Base-by-base conservation (phyloP, 2,113 vertebrate species). In the Brachirus orientalis region DNA sequence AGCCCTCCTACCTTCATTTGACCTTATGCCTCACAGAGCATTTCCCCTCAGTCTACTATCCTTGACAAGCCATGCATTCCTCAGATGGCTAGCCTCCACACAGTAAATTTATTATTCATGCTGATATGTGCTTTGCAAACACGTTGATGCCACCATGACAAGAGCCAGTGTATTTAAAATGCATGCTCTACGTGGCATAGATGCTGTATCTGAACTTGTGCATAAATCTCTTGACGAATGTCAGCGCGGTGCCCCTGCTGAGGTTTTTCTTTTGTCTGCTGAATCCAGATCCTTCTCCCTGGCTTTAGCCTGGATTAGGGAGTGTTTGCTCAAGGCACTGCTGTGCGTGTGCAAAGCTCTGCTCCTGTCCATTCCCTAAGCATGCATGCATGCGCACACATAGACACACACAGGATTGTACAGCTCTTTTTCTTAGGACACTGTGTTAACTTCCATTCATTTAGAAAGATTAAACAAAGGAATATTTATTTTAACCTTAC, bases 241-340 rank as follows among this genome's bases (percentile, higher is more conserved):
- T 72, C 20, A 53, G 52, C 22, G 47, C 74, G 44, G 50, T 68
- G 43, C 76, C 57, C 55, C 64, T 3, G 14, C 20, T 48, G 72
- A 74, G 77, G 40, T 63, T 65, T 75, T 79, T 62, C 62, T 79
- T 74, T 83, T 79, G 79, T 77, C 72, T 69, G 43, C 46, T 75
- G 52, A 73, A 83, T 87, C 90, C 84, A 66, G 63, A 84, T 88
- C 75, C 80, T 77, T 83, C 70, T 82, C 45, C 44, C 20, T 22
- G 18, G 70, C 66, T 83, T 86, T 69, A 72, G 57, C 35, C 45
- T 10, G 86, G 84, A 87, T 89, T 86, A 88, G 61, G 60, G 59
- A 63, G 16, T 87, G 82, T 89, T 90, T 89, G 77, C 72, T 76
- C 63, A 83, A 80, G 75, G 62, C 71, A 63, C 50, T 18, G 53